Base-by-base conservation (phyloP, 2,797 vertebrate genomes). In the Falco columbarius region DNA sequence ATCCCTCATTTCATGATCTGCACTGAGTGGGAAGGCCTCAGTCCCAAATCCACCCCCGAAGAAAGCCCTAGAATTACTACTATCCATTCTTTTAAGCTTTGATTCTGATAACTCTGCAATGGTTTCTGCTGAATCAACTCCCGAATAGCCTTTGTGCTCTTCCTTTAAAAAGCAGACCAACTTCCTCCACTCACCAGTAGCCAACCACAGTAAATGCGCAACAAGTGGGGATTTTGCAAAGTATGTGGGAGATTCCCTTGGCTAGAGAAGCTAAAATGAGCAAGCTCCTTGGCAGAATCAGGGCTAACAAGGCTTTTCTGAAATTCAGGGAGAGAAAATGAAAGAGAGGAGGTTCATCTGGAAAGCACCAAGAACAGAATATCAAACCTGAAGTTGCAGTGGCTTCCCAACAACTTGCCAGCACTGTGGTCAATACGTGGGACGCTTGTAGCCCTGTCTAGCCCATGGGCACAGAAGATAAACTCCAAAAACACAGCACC, bases 371-470 rank as follows among this genome's bases (percentile, higher is more conserved):
- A 73, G 36, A 91, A 36, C 10, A 46, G 36, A 63, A 49, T 74
- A 65, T 5, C 14, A 86, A 70, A 61, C 4, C 4, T 23, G 27
- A 72, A 49, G 29, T 6, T 65, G 54, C 63, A 62, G 55, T 32
- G 72, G 12, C 26, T 85, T 73, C 68, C 61, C 20, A n/a, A 20
- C 19, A 52, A 13, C 49, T 46, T 65, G 65, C 20, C 34, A 77
- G 40, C 1, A 2, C 68, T 40, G 80, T 42, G 7, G n/a, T 27
- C 55, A 74, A 3, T 4, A n/a, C 1, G 1, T 46, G 55, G 47
- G 61, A 62, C 8, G 21, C 36, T 10, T 62, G 51, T 46, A 92
- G 68, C 44, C 65, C 46, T 77, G n/a, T 8, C 47, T 49, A 61
- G 52, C 26, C 20, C 52, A 51, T 0, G 1, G 11, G 30, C 22